phyloP scores from a whole-genome alignment of 1,140 invertebrate species.

The Nilaparvata lugens region DNA sequence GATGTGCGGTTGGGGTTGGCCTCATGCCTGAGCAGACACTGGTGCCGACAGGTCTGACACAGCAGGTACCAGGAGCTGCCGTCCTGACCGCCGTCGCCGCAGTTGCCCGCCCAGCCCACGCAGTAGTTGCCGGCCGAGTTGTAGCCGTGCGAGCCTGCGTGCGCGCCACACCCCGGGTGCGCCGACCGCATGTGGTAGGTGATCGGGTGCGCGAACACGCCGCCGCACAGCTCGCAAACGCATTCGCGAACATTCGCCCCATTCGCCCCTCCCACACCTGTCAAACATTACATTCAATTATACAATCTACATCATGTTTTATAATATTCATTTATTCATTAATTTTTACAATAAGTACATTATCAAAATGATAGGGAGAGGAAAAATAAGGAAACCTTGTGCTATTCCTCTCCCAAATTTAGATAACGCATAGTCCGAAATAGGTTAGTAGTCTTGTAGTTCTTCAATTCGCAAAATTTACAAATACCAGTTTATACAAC shows the following conservation, averaged over 20 bases:
- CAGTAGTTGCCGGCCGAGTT: slow-evolving; percentile 77
- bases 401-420: too few relatives aligned
- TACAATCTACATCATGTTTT: too few relatives aligned
- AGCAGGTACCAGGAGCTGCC: slow-evolving; percentile 85
- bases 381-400: too few relatives aligned
- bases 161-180: slow-evolving; percentile 71
- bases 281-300: slow-evolving; percentile 22
- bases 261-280: slow-evolving; percentile 15
- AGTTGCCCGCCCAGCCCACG: slow-evolving; percentile 67
- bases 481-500: too few relatives aligned
- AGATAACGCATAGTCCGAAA: too few relatives aligned
- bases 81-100: slow-evolving; percentile 75
- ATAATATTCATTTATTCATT: too few relatives aligned
- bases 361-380: too few relatives aligned
- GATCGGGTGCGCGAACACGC: slow-evolving; percentile 64
- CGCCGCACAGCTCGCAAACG: slow-evolving; percentile 80
- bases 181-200: slow-evolving; percentile 79
- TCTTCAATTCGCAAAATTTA: too few relatives aligned
- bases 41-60: slow-evolving; percentile 80
- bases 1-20: background rate
- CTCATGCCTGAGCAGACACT: slow-evolving; percentile 51
- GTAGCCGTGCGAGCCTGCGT: slow-evolving; percentile 80
- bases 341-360: too few relatives aligned
- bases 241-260: slow-evolving; percentile 47
- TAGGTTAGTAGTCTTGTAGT: too few relatives aligned